phyloP scores from a whole-genome alignment of 2,888 invertebrate species.

The Hypomecis atomaria region DNA sequence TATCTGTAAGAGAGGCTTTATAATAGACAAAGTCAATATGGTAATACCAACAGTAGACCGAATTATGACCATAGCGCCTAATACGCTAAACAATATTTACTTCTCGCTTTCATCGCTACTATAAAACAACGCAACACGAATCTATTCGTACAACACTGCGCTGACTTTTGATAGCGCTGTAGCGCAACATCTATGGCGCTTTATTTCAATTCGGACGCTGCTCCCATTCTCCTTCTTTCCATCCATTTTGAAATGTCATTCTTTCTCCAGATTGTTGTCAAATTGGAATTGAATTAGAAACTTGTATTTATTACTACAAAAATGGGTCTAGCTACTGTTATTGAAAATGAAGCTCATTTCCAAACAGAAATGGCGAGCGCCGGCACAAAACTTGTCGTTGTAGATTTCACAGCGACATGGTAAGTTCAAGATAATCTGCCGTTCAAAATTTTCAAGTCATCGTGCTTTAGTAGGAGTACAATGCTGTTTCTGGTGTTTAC shows the following conservation, averaged over 20 bases:
- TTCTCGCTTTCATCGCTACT: no score
- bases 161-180: no score
- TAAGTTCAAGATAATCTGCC: slow-evolving; percentile 73
- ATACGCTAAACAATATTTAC: no score
- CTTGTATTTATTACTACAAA: slow-evolving; percentile 38
- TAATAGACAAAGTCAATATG: no score
- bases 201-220: no score
- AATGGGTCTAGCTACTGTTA: slow-evolving; percentile 86
- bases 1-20: no score
- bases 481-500: slow-evolving; percentile 35
- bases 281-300: slow-evolving; percentile 46
- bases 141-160: no score
- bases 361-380: slow-evolving; percentile 93
- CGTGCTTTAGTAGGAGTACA: slow-evolving; percentile 44
- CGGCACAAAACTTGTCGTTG: slow-evolving; percentile 94
- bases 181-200: no score
- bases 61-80: no score
- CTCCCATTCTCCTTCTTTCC: no score
- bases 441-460: slow-evolving; percentile 69
- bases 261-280: slow-evolving; percentile 53
- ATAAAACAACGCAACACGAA: no score
- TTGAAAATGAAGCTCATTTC: slow-evolving; percentile 92
- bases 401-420: slow-evolving; percentile 98
- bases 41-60: no score
- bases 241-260: slow-evolving; percentile 49